Evolutionary conservation across 2,797 vertebrate species (phyloP), one percentile per base, ranked within the genome.

Genomic region (Miichthys miiuy): DNA sequence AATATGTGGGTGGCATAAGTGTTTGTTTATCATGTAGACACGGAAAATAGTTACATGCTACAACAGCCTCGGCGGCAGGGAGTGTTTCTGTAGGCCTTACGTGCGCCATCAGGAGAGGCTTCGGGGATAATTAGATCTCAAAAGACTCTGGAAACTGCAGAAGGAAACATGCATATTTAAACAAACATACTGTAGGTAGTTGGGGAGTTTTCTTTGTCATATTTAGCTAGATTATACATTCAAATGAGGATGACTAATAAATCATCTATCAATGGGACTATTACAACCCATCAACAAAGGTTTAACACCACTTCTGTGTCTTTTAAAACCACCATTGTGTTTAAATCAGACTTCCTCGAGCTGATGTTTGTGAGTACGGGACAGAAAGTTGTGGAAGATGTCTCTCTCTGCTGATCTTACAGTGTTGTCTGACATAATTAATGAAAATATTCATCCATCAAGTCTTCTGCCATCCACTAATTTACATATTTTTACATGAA

Each of bases 31-130:
- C 83, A 76, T 91, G 90, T 91, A 84, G 88, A 94, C 91, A 92
- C 3, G 78, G 80, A 91, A 94, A 93, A 89, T 81, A 90, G 84
- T 94, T 94, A 92, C 90, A 94, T 91, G 90, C 89, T 85, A 94
- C 89, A 91, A 78, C 76, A 69, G 79, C 61, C 72, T 76, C 34
- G 3, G 72, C 48, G 70, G 51, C 64, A 62, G 51, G 80, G 70
- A 67, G 78, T 11, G 77, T 71, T 81, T 86, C 68, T 69, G 62
- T 46, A 71, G 82, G 82, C 75, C 75, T 77, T 77, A 52, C 68
- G 27, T 68, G 62, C 84, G 83, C 82, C 86, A 75, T 78, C 65
- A 65, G 87, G 76, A 75, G 74, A 82, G 51, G 76, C 73, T 83
- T 52, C 38, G 1, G 76, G 80, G 80, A 75, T 90, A 92, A 90